A percentile compares a stretch with the other conserved stretches of the same genome.
Evolutionary conservation across 2,113 vertebrate species (phyloP).

Genomic region (Neogobius melanostomus): DNA sequence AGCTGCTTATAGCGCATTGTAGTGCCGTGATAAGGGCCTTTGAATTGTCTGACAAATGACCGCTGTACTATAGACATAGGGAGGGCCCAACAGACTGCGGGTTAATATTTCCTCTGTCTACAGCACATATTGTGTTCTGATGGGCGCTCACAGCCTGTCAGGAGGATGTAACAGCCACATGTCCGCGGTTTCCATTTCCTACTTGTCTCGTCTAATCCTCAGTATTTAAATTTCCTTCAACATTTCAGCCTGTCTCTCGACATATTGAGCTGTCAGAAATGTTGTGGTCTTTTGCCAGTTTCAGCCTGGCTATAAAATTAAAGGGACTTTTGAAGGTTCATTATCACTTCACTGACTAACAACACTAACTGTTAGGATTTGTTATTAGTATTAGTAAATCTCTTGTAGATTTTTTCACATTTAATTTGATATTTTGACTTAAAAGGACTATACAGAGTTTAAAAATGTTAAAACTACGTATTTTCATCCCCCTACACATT

Average conservation of each 20-base stretch:
- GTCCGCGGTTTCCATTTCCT: conserved; percentile 45
- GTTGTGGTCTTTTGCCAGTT: conserved; percentile 41
- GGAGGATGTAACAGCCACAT: conserved; percentile 45
- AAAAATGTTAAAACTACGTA: too few relatives aligned
- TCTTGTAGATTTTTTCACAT: too few relatives aligned
- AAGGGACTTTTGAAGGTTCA: conserved; percentile 18
- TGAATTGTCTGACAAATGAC: conserved; percentile 1
- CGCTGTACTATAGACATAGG: conserved; percentile 3
- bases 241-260: conserved; percentile 23
- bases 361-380: too few relatives aligned
- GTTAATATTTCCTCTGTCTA: conserved; percentile 8
- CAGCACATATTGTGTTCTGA: conserved; percentile 18
- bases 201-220: conserved; percentile 35
- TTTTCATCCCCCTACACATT: too few relatives aligned
- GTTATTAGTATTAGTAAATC: too few relatives aligned
- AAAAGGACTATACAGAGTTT: too few relatives aligned
- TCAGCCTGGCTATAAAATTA: conserved; percentile 43
- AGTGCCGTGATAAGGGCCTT: background rate
- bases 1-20: background rate
- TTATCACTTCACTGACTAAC: conserved; percentile 15
- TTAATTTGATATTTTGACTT: too few relatives aligned
- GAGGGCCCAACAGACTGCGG: background rate
- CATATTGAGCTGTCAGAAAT: conserved; percentile 60
- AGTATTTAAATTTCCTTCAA: conserved; percentile 34
- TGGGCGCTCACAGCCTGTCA: conserved; percentile 30